A percentile compares a stretch with the other conserved stretches of the same genome.
phyloP scores from a whole-genome alignment of 2,888 invertebrate species.

The Agrochola litura region DNA sequence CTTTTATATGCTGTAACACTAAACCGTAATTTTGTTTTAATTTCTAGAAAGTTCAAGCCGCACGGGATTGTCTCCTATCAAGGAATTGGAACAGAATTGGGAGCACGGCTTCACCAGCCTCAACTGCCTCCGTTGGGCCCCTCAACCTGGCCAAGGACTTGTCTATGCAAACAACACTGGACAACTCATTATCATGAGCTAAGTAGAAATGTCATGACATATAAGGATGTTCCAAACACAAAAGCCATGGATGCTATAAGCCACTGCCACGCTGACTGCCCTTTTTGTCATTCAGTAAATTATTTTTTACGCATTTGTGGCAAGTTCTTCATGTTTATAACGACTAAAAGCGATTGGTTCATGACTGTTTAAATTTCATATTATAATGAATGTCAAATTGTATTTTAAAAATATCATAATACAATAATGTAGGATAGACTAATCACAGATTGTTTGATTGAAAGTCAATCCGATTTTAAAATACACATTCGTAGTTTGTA shows the following conservation, averaged over 20 bases:
- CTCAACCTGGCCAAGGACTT: conserved; percentile 95
- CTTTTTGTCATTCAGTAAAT: conserved; percentile 44
- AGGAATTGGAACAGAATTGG: conserved; percentile 92
- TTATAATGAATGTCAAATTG: conserved; percentile 55
- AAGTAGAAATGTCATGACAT: conserved; percentile 68
- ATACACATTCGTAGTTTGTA: conserved; percentile 50
- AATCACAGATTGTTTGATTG: conserved; percentile 50
- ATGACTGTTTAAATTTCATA: conserved; percentile 53
- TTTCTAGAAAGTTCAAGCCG: conserved; percentile 83
- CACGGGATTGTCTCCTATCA: conserved; percentile 88
- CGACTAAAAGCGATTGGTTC: conserved; percentile 43
- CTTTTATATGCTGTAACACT: not conserved
- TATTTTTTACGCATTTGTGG: conserved; percentile 52
- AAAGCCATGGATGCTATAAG: conserved; percentile 41
- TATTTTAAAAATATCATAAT: conserved; percentile 58
- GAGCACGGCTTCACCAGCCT: conserved; percentile 93
- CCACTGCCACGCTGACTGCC: conserved; percentile 59
- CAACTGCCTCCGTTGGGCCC: conserved; percentile 96
- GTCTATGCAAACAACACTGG: conserved; percentile 97
- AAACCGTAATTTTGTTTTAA: conserved; percentile 8
- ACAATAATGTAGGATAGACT: conserved; percentile 49
- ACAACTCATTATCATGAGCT: conserved; percentile 93
- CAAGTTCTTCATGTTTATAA: conserved; percentile 53
- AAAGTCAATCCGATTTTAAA: conserved; percentile 51
- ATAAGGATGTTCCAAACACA: conserved; percentile 44